Percentiles rank a stretch among this genome's conserved stretches.
Conservation (phyloP, 2,888 invertebrate species). For the Elegia similella region DNA sequence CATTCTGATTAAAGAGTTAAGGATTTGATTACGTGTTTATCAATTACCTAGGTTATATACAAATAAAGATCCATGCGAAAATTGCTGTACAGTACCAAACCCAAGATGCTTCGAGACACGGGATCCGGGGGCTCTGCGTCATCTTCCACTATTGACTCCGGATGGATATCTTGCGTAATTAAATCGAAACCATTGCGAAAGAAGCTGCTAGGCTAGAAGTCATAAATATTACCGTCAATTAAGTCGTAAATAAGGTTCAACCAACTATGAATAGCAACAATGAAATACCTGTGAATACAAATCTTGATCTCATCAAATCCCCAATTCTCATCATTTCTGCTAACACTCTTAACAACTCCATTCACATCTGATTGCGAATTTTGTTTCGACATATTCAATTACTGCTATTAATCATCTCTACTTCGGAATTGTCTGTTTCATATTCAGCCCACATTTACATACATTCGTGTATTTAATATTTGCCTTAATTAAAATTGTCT, state of each 20-base stretch:
- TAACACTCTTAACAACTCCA: constrained; percentile 2
- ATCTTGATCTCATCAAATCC: constrained; percentile 21
- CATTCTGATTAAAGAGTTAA: too few relatives aligned
- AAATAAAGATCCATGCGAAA: too few relatives aligned
- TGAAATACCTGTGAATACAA: constrained; percentile 13
- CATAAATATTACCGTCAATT: not conserved
- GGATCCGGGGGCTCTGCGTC: too few relatives aligned
- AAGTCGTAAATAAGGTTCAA: not conserved
- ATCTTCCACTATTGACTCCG: too few relatives aligned
- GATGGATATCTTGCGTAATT: not conserved
- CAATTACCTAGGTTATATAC: too few relatives aligned
- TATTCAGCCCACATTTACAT: constrained; percentile 29
- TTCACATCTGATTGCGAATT: constrained; percentile 43
- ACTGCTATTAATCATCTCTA: constrained; percentile 34
- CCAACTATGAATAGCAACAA: not conserved
- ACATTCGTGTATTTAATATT: constrained; percentile 45
- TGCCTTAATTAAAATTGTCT: constrained; percentile 58
- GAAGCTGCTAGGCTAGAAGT: not conserved
- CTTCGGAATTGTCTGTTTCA: constrained; percentile 42
- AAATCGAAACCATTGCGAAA: too few relatives aligned
- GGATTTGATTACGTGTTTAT: too few relatives aligned
- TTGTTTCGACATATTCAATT: constrained; percentile 41
- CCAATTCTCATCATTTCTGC: constrained; percentile 12
- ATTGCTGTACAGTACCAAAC: too few relatives aligned
- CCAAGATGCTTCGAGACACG: too few relatives aligned